Evolutionary conservation across 2,888 invertebrate genomes (phyloP).

Genomic region (Eupsilia transversa): DNA sequence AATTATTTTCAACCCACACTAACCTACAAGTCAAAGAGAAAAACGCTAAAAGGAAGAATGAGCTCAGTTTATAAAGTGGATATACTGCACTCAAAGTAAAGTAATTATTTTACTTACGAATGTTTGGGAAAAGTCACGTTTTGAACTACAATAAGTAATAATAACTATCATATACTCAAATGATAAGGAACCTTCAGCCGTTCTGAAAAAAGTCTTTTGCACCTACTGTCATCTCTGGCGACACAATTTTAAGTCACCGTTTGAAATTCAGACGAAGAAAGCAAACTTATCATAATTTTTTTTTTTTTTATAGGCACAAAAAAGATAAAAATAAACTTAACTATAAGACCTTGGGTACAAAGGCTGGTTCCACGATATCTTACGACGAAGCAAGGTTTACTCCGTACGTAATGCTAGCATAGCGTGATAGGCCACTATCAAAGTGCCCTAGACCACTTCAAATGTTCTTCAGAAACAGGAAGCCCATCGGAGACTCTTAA

Average conservation of each 20-base stretch:
- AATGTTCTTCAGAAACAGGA: constrained; percentile 47
- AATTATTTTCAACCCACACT: not conserved
- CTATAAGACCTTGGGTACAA: not conserved
- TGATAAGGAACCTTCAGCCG: not conserved
- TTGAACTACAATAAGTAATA: not conserved
- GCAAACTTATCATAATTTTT: not conserved
- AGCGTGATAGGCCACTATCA: constrained; percentile 60
- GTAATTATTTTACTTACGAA: not conserved
- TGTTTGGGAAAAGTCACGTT: not conserved
- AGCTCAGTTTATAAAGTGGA: not conserved
- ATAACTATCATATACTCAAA: not conserved
- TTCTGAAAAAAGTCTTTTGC: not conserved
- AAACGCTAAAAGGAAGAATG: not conserved
- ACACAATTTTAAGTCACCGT: too few species aligned
- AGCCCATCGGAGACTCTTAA: constrained; percentile 37
- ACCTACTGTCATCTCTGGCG: too few species aligned
- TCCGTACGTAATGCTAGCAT: constrained; percentile 36
- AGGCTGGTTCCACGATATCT: constrained; percentile 13
- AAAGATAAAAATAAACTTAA: constrained; percentile 1
- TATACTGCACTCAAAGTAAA: not conserved
- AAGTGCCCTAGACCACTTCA: constrained; percentile 59
- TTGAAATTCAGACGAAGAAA: not conserved
- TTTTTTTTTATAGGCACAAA: not conserved
- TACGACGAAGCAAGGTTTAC: constrained; percentile 23
- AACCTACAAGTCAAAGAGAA: not conserved